Evolutionary conservation across 2,797 vertebrate species (phyloP), one percentile per base, ranked within the genome.

Genomic region (Peromyscus aztecus): DNA sequence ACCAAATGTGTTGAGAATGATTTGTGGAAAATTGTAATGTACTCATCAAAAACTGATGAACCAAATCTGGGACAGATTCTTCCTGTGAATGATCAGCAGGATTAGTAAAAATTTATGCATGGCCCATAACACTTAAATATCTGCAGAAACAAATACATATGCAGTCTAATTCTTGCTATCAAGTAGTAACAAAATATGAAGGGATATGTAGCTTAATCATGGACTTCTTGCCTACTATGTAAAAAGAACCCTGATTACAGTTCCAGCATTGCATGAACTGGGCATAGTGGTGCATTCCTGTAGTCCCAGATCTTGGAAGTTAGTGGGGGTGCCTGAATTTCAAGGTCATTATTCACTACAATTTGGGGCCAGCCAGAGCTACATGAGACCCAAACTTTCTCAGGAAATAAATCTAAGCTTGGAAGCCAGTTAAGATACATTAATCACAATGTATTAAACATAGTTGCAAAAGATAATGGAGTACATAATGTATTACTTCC

Each of bases 251-350:
- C 7, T 34, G 3, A 19, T 78, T 49, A 52, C 7, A 52, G 8
- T 19, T 2, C 1, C 16, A 78, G 16, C 46, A 52, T 10, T 78
- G 16, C 9, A 17, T 19, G 29, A 78, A 34, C 76, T 34, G 8
- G 5, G 2, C 16, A 16, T 49, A 14, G 14, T 49, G 43, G 27
- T 49, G 3, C 0, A 49, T 6, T 17, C 3, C 24, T 29, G 5
- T 29, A 76, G 40, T 46, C 16, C 2, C 6, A 46, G 13, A 63
- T 31, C 46, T 49, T 49, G 8, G 29, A 31, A 77, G 14, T 17
- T 17, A 31, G 3, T 29, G 31, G 27, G 16, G 4, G 2, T 49
- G 17, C 46, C 29, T 17, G 6, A 77, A 77, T 31, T 49, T 77
- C 43, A 31, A 77, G 46, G 14, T 49, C 27, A 46, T 31, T 43